These are phyloP conservation scores for Zaprionus lachaisei DNA, from an alignment of 1,140 invertebrate genomes.

Conservation along the genomic window DNA sequence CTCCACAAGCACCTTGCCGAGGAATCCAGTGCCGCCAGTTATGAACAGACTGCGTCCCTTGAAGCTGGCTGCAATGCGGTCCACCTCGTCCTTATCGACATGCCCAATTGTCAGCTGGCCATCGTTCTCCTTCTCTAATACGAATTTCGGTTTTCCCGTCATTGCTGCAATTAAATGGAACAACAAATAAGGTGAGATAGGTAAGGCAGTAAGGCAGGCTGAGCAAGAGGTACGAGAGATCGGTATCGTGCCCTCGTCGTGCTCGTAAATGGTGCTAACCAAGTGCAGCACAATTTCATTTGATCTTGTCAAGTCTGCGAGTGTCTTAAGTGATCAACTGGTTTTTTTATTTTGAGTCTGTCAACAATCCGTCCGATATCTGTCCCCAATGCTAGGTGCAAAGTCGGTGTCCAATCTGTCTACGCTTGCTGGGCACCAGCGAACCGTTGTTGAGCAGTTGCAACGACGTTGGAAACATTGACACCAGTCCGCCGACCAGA, in stretches of 20 bases:
- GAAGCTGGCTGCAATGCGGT: slow-evolving; percentile 86
- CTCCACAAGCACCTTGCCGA: slow-evolving; percentile 95
- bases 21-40: slow-evolving; percentile 92
- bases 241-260: slow-evolving; percentile 24
- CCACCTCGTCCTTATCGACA: slow-evolving; percentile 78
- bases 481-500: slow-evolving; percentile 12
- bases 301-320: slow-evolving; percentile 56
- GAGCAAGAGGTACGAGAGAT: background rate
- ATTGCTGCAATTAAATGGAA: slow-evolving; percentile 41
- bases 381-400: slow-evolving; percentile 41
- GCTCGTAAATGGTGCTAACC: slow-evolving; percentile 39
- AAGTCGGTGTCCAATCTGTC: slow-evolving; percentile 33
- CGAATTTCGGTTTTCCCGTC: slow-evolving; percentile 75
- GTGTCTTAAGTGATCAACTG: slow-evolving; percentile 30
- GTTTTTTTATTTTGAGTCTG: slow-evolving; percentile 15
- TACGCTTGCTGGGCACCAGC: slow-evolving; percentile 32
- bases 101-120: slow-evolving; percentile 62
- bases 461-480: slow-evolving; percentile 4
- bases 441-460: slow-evolving; percentile 1
- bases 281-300: slow-evolving; percentile 72
- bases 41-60: slow-evolving; percentile 86
- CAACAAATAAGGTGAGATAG: background rate
- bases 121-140: slow-evolving; percentile 74
- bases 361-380: background rate
- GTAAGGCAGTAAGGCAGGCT: background rate